These are phyloP conservation scores for Drosophila nigricruria DNA, from an alignment of 2,888 invertebrate species.

Conservation along the genomic window DNA sequence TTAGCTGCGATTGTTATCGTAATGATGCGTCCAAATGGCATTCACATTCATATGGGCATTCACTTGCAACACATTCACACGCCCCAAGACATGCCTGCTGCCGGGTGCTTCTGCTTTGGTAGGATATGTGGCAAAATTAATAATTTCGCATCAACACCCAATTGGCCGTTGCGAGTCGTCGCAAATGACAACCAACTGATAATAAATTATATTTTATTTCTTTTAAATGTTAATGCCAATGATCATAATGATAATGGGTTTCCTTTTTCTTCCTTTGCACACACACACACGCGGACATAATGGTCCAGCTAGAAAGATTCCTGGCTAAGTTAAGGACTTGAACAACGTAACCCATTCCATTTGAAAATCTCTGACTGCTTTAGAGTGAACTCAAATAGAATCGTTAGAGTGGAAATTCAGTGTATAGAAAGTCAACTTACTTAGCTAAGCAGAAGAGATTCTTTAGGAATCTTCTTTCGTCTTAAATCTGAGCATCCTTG, in stretches of 20 bases:
- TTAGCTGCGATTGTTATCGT: slow-evolving; percentile 78
- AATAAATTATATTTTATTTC: slow-evolving; percentile 81
- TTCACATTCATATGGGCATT: slow-evolving; percentile 60
- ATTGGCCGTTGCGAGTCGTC: slow-evolving; percentile 52
- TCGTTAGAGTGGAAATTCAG: not conserved
- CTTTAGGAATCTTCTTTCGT: too few relatives aligned
- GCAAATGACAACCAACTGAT: slow-evolving; percentile 69
- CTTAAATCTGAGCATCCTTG: too few relatives aligned
- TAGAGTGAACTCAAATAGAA: not conserved
- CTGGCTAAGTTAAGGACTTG: not conserved
- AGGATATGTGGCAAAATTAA: slow-evolving; percentile 66
- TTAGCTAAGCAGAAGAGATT: not conserved
- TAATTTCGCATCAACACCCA: slow-evolving; percentile 77
- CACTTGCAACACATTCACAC: slow-evolving; percentile 64
- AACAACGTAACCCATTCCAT: not conserved
- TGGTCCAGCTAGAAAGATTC: not conserved
- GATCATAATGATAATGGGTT: slow-evolving; percentile 29
- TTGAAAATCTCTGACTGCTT: not conserved
- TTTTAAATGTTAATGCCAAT: slow-evolving; percentile 74
- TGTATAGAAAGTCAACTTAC: not conserved
- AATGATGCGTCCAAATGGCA: slow-evolving; percentile 70
- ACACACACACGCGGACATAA: not conserved
- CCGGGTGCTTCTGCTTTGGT: not conserved
- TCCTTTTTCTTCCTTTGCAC: slow-evolving; percentile 2
- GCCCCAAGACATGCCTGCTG: slow-evolving; percentile 26